phyloP scores from a whole-genome alignment of 64 coral and sea anemone genomes.

The Montipora cactus region DNA sequence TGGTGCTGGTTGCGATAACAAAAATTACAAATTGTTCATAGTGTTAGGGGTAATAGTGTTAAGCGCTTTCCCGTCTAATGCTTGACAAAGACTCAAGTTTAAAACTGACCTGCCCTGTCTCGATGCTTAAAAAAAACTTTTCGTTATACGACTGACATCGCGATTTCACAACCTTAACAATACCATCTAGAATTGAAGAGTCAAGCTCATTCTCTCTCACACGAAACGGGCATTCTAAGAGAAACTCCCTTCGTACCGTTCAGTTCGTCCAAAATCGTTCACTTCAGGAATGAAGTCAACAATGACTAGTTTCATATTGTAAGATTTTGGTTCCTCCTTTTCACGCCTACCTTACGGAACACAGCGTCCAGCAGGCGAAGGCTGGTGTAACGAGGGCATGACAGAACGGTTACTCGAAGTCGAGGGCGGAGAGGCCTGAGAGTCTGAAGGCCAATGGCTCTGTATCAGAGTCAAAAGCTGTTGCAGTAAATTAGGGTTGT shows the following conservation, averaged over 20 bases:
- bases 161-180: slow-evolving; percentile 25
- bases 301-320: slow-evolving; percentile 47
- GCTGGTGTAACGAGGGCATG: slow-evolving; percentile 34
- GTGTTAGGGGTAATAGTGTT: slow-evolving; percentile 31
- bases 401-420: background rate
- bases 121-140: slow-evolving; percentile 15
- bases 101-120: slow-evolving; percentile 38
- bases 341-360: slow-evolving; percentile 19
- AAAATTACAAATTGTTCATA: slow-evolving; percentile 38
- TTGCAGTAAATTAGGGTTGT: background rate
- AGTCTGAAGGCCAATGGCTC: background rate
- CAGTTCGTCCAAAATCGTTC: background rate
- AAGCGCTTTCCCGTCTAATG: slow-evolving; percentile 31
- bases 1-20: slow-evolving; percentile 46
- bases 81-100: slow-evolving; percentile 35
- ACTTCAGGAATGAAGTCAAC: slow-evolving; percentile 40
- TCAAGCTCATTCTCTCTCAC: slow-evolving; percentile 12
- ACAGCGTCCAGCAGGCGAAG: slow-evolving; percentile 10
- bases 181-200: background rate
- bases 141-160: slow-evolving; percentile 16
- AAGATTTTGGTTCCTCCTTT: slow-evolving; percentile 31
- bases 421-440: background rate
- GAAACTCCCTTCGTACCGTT: background rate
- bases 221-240: slow-evolving; percentile 28
- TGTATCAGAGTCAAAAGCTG: background rate